A percentile compares a stretch with the other conserved stretches of the same genome.
These are phyloP conservation scores for Stramonita haemastoma DNA, from an alignment of 2,888 invertebrate species.

Conservation along the genomic window DNA sequence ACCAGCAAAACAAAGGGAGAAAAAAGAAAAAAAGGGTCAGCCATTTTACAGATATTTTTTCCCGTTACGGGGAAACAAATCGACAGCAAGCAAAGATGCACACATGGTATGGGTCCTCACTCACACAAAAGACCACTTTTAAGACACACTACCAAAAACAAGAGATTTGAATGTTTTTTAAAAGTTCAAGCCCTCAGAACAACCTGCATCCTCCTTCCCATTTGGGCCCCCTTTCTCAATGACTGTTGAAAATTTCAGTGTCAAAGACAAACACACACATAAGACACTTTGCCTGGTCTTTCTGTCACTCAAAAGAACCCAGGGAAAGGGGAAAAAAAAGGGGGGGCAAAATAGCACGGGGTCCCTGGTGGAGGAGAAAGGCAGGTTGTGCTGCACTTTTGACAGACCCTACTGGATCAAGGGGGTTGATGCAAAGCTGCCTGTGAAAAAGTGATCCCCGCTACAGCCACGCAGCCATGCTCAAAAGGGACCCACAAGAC, in stretches of 20 bases:
- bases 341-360: neutral
- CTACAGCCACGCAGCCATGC: slow-evolving; percentile 15
- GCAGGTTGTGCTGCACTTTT: slow-evolving; percentile 2
- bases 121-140: neutral
- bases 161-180: neutral
- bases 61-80: neutral
- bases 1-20: neutral
- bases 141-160: neutral
- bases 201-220: neutral
- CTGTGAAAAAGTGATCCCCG: neutral
- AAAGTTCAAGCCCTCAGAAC: neutral
- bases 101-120: neutral
- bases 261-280: neutral
- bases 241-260: neutral
- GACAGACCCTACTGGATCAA: neutral
- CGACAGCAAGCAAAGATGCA: neutral
- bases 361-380: neutral
- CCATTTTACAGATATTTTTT: neutral
- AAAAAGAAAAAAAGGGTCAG: neutral
- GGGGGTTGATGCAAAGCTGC: slow-evolving; percentile 17
- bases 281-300: neutral
- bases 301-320: neutral
- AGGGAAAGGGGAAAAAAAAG: too few species aligned
- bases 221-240: neutral
- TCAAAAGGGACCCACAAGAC: neutral